Percentiles rank a stretch among this genome's conserved stretches.
These are phyloP conservation scores for Calidris pygmaea DNA, from an alignment of 2,113 vertebrate genomes.

Conservation along the genomic window DNA sequence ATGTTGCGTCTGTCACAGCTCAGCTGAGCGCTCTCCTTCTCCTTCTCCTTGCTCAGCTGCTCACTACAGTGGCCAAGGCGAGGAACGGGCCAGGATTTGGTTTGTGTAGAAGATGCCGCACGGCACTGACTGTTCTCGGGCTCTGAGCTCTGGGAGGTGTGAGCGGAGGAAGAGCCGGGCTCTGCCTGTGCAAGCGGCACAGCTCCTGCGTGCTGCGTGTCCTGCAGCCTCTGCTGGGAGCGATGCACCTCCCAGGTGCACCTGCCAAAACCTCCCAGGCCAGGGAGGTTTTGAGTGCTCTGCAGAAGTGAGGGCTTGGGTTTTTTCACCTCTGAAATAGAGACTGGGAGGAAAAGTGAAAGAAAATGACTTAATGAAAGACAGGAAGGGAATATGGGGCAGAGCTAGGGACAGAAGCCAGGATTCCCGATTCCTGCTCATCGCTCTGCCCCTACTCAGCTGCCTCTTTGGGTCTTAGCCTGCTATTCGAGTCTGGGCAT, in stretches of 20 bases:
- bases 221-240: not conserved
- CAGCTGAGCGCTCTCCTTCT: not conserved
- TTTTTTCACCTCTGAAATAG: not conserved
- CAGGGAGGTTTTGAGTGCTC: not conserved
- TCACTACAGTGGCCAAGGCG: not conserved
- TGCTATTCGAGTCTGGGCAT: accelerated
- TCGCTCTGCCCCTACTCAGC: not conserved
- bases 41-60: not conserved
- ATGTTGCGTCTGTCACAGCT: not conserved
- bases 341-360: constrained; percentile 20
- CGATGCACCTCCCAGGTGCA: too few species aligned
- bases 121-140: not conserved
- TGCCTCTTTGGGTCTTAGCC: not conserved
- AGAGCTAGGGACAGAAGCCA: constrained; percentile 3
- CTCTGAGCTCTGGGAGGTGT: not conserved
- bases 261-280: too few species aligned
- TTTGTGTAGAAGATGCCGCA: not conserved
- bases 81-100: not conserved
- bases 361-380: constrained; percentile 29
- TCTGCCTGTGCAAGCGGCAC: accelerated
- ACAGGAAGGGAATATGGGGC: constrained; percentile 35
- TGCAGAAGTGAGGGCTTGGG: not conserved
- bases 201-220: not conserved
- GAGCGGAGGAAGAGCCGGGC: not conserved
- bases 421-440: not conserved